A percentile compares a stretch with the other conserved stretches of the same genome.
phyloP scores from a whole-genome alignment of 2,797 vertebrate genomes.

The Coreius guichenoti region DNA sequence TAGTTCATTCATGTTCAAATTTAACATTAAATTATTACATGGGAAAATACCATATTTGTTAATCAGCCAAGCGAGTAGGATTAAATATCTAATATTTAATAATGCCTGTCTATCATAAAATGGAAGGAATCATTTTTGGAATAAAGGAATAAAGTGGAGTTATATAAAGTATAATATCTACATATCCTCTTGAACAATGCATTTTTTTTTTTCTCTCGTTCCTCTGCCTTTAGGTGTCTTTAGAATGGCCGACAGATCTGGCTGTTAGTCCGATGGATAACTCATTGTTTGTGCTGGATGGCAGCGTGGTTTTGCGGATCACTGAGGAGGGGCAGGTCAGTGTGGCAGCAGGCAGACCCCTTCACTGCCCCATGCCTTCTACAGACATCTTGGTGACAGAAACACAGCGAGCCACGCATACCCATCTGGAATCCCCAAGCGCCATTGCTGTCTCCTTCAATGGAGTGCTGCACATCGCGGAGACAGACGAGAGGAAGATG shows the following conservation, averaged over 20 bases:
- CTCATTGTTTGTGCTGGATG: slow-evolving; percentile 94
- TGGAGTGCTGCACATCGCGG: slow-evolving; percentile 91
- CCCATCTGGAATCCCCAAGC: slow-evolving; percentile 90
- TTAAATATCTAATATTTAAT: not conserved
- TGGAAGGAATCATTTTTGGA: not conserved
- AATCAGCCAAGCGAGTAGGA: too few relatives aligned
- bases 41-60: not conserved
- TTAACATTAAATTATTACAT: not conserved
- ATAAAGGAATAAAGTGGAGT: not conserved
- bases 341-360: slow-evolving; percentile 91
- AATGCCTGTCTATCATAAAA: not conserved
- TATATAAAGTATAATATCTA: not conserved
- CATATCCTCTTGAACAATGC: not conserved
- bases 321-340: slow-evolving; percentile 94
- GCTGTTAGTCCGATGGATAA: slow-evolving; percentile 98
- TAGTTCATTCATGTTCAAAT: not conserved
- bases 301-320: slow-evolving; percentile 95
- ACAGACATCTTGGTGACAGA: slow-evolving; percentile 81
- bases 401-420: slow-evolving; percentile 88
- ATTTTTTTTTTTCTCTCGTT: not conserved
- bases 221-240: slow-evolving; percentile 84
- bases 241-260: slow-evolving; percentile 97
- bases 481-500: slow-evolving; percentile 96
- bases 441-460: slow-evolving; percentile 93
- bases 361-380: slow-evolving; percentile 91